Percentiles rank a stretch among this genome's conserved stretches.
Conservation (phyloP, 2,797 vertebrate genomes). For the Sphaeramia orbicularis region DNA sequence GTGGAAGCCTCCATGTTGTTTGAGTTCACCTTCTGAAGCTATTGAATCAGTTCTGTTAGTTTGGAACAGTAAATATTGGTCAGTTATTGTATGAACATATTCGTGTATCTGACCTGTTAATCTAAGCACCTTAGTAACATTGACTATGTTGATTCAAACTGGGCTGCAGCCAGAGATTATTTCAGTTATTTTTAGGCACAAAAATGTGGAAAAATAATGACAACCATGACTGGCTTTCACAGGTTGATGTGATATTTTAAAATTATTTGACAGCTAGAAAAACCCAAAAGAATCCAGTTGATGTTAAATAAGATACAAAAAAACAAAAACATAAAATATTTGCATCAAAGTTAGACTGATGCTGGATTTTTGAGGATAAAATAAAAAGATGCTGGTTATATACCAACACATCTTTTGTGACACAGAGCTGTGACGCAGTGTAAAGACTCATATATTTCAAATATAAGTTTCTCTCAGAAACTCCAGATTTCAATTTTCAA, state of each 20-base stretch:
- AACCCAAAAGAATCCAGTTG: not conserved
- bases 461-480: too few species aligned
- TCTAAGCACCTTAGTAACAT: constrained; percentile 8
- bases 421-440: too few species aligned
- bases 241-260: not conserved
- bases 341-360: not conserved
- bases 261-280: not conserved
- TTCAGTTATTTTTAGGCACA: not conserved
- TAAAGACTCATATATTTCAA: too few species aligned
- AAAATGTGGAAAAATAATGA: not conserved
- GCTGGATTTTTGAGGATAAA: too few species aligned
- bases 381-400: too few species aligned
- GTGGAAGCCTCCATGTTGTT: constrained; percentile 67
- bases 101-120: not conserved
- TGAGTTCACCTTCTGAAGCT: constrained; percentile 30
- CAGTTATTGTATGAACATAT: not conserved
- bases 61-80: not conserved
- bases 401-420: too few species aligned
- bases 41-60: constrained; percentile 5
- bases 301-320: not conserved
- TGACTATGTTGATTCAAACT: not conserved
- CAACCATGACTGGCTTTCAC: not conserved
- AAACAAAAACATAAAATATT: not conserved
- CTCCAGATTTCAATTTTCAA: too few species aligned
- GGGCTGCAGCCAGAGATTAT: not conserved